Evolutionary conservation across 2,797 vertebrate genomes (phyloP).

Genomic region (Pempheris klunzingeri): DNA sequence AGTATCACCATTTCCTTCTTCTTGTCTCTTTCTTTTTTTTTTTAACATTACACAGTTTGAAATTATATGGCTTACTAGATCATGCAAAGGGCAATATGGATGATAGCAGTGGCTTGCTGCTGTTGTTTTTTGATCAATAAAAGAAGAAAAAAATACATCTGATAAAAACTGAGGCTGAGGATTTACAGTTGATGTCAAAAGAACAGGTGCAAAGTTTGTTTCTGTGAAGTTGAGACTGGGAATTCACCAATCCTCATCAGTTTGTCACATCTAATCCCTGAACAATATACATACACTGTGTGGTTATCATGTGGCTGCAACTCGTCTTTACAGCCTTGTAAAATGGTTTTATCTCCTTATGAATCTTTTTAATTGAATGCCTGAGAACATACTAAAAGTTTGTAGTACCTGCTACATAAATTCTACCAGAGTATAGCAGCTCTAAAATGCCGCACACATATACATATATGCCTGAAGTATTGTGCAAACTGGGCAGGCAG

Average conservation of each 20-base stretch:
- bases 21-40: background rate
- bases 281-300: background rate
- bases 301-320: background rate
- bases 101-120: background rate
- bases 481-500: constrained; percentile 37
- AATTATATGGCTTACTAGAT: background rate
- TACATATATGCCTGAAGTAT: background rate
- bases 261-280: constrained; percentile 15
- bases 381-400: background rate
- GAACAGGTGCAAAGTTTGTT: background rate
- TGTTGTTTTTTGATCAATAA: background rate
- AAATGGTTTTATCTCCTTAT: constrained; percentile 24
- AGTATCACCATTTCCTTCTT: background rate
- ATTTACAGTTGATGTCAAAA: background rate
- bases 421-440: constrained; percentile 10
- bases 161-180: background rate
- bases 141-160: too few species aligned
- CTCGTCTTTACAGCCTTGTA: constrained; percentile 13
- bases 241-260: background rate
- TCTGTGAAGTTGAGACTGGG: background rate
- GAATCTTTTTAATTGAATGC: constrained; percentile 31
- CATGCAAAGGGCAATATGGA: background rate
- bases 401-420: background rate
- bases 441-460: constrained; percentile 3
- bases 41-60: background rate